A percentile compares a stretch with the other conserved stretches of the same genome.
Evolutionary conservation across 2,113 vertebrate genomes (phyloP).

Genomic region (Centropus bengalensis): DNA sequence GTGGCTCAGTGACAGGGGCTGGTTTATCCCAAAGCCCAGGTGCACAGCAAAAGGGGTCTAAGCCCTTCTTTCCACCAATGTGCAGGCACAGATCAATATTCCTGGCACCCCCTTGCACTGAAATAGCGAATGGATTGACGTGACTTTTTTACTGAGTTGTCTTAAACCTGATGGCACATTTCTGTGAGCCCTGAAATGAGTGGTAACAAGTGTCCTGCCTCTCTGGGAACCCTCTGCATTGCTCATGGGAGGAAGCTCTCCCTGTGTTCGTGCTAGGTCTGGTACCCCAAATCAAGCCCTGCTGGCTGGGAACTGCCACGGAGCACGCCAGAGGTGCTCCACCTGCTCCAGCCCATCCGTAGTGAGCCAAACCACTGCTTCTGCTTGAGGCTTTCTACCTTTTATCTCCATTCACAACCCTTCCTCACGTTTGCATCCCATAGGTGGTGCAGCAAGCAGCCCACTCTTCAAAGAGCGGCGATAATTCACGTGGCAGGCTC

Average conservation of each 20-base stretch:
- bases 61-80: background rate
- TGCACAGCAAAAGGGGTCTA: background rate
- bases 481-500: background rate
- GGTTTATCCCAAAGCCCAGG: background rate
- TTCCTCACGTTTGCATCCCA: background rate
- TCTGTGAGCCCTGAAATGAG: background rate
- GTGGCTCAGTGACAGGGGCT: rapidly evolving
- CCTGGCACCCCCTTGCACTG: background rate
- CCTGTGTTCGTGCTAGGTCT: background rate
- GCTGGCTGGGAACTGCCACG: background rate
- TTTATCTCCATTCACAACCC: background rate
- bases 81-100: background rate
- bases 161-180: background rate
- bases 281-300: background rate
- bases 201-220: background rate
- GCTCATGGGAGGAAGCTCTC: background rate
- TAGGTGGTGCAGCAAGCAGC: background rate
- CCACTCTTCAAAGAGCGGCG: background rate
- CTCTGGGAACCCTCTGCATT: background rate
- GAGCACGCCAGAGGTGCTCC: background rate
- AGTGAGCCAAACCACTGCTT: background rate
- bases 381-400: background rate
- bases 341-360: background rate
- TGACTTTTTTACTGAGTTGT: background rate
- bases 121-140: background rate